A percentile compares a stretch with the other conserved stretches of the same genome.
Evolutionary conservation across 2,888 invertebrate genomes (phyloP).

Genomic region (Terebella lapidaria): DNA sequence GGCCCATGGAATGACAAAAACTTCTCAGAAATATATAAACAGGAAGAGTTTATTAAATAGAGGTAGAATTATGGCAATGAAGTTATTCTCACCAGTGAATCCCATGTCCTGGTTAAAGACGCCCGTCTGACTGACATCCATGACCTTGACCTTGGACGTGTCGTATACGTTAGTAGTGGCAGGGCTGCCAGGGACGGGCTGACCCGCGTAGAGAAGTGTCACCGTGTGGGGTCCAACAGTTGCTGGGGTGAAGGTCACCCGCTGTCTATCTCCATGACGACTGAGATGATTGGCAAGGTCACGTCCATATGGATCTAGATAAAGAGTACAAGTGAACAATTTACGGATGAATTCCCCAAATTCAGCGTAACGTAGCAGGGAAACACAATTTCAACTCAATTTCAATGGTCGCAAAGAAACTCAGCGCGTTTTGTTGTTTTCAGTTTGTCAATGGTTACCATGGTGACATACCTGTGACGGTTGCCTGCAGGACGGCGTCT

Average conservation of each 20-base stretch:
- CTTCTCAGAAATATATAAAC: no score
- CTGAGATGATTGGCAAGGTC: conserved; percentile 70
- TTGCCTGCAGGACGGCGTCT: conserved; percentile 4
- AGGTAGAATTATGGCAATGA: no score
- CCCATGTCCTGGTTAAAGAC: conserved; percentile 39
- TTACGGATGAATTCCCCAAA: no score
- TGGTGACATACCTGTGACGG: conserved; percentile 11
- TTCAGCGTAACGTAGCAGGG: no score
- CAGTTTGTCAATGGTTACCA: no score
- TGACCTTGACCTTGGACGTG: conserved; percentile 73
- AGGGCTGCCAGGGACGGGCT: conserved; percentile 84
- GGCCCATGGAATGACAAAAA: no score
- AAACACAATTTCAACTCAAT: no score
- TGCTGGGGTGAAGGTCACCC: conserved; percentile 68
- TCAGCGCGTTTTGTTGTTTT: no score
- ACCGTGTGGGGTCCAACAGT: conserved; percentile 84
- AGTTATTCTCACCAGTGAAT: conserved; percentile 31
- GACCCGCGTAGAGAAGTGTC: conserved; percentile 85
- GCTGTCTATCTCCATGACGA: conserved; percentile 52
- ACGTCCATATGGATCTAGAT: conserved; percentile 71
- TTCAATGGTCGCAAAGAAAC: no score
- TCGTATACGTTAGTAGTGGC: conserved; percentile 93
- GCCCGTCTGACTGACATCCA: conserved; percentile 38
- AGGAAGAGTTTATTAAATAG: no score
- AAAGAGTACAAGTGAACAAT: not conserved